Conservation (phyloP, 1,140 invertebrate species). For the Eufriesea mexicana region DNA sequence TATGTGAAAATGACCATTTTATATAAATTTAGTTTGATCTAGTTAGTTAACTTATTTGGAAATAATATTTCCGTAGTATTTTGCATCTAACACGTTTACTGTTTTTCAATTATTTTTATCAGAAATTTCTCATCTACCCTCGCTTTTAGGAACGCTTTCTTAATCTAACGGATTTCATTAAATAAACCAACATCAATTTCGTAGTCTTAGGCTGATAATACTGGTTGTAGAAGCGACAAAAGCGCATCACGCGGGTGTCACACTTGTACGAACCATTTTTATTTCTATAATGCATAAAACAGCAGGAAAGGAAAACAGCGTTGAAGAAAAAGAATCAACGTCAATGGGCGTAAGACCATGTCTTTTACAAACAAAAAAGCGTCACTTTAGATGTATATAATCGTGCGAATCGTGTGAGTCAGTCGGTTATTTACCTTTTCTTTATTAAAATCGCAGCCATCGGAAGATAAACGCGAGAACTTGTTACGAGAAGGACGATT, state of each 20-base stretch:
- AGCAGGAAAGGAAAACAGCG: not conserved
- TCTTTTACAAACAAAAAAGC: not conserved
- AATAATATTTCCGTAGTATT: not conserved
- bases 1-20: not conserved
- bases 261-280: no score
- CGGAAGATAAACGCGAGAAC: not conserved
- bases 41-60: not conserved
- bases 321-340: not conserved
- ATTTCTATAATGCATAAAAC: not conserved
- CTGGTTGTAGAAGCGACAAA: not conserved
- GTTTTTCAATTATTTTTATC: not conserved
- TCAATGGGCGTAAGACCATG: no score
- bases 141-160: not conserved
- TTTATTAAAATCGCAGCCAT: not conserved
- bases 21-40: not conserved
- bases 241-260: not conserved
- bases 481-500: not conserved
- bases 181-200: not conserved
- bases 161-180: not conserved
- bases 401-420: not conserved
- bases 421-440: not conserved
- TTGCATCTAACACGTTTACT: not conserved
- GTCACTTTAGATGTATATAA: not conserved
- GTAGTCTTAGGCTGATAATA: not conserved
- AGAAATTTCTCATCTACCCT: not conserved